Percentiles rank a stretch among this genome's conserved stretches.
These are phyloP conservation scores for Hylaeus volcanicus DNA, from an alignment of 1,140 invertebrate genomes.

Conservation along the genomic window DNA sequence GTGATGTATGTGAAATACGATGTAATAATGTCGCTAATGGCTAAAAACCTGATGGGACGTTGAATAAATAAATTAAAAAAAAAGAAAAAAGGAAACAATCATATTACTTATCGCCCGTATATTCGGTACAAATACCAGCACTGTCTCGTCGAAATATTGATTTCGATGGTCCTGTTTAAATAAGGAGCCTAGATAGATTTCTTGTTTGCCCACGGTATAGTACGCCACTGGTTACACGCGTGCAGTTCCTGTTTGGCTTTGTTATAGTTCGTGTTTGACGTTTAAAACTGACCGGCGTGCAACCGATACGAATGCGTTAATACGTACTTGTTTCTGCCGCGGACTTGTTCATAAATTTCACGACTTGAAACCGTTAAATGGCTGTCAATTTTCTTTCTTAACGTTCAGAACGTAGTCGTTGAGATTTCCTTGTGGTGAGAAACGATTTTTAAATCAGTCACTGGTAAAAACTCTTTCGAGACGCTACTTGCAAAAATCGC, in stretches of 20 bases:
- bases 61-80: too few species aligned
- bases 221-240: background rate
- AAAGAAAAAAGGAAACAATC: too few species aligned
- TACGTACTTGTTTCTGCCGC: background rate
- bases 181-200: too few species aligned
- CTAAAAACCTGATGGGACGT: too few species aligned
- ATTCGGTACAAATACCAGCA: too few species aligned
- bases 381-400: background rate
- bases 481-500: background rate
- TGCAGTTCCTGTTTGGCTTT: background rate
- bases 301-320: background rate
- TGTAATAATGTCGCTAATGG: too few species aligned
- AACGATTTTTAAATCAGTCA: background rate
- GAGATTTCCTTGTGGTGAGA: background rate
- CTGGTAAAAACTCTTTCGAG: background rate
- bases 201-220: too few species aligned
- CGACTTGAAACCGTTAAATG: background rate
- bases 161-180: too few species aligned
- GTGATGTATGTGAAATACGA: too few species aligned
- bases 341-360: conserved; percentile 22
- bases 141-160: too few species aligned
- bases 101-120: too few species aligned
- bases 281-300: background rate
- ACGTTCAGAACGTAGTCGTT: background rate
- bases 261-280: background rate